Evolutionary conservation across 2,113 vertebrate species (phyloP).

Genomic region (Grammatotria lemairii): DNA sequence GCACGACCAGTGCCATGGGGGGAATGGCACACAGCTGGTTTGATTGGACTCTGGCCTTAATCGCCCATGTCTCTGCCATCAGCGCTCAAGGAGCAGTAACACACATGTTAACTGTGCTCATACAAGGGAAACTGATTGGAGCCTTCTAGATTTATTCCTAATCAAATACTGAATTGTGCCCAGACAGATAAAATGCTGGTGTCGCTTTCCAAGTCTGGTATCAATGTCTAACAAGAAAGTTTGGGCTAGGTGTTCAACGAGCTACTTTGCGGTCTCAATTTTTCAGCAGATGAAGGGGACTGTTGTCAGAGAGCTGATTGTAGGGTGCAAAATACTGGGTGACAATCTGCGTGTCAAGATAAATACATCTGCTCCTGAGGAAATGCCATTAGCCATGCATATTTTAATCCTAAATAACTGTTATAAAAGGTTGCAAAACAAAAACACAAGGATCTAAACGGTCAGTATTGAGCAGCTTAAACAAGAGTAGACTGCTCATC

Average conservation of each 20-base stretch:
- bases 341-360: background rate
- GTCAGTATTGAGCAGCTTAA: slow-evolving; percentile 3
- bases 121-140: slow-evolving; percentile 67
- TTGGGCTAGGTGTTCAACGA: background rate
- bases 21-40: slow-evolving; percentile 58
- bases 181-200: slow-evolving; percentile 42
- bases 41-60: slow-evolving; percentile 62
- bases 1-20: slow-evolving; percentile 25
- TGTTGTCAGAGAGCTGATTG: slow-evolving; percentile 30
- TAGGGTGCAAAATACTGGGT: background rate
- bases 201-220: slow-evolving; percentile 16
- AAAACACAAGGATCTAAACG: slow-evolving; percentile 17
- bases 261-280: slow-evolving; percentile 11
- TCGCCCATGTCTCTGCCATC: slow-evolving; percentile 50
- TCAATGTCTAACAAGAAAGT: slow-evolving; percentile 27
- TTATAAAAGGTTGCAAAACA: background rate
- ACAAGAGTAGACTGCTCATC: slow-evolving; percentile 19
- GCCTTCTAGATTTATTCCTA: slow-evolving; percentile 51
- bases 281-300: background rate
- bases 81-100: slow-evolving; percentile 56
- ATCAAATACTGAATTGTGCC: slow-evolving; percentile 48
- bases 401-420: slow-evolving; percentile 16
- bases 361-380: slow-evolving; percentile 21
- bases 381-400: slow-evolving; percentile 25
- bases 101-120: slow-evolving; percentile 49